Percentiles rank a stretch among this genome's conserved stretches.
phyloP scores from a whole-genome alignment of 2,113 vertebrate species.

The Elgaria multicarinata region DNA sequence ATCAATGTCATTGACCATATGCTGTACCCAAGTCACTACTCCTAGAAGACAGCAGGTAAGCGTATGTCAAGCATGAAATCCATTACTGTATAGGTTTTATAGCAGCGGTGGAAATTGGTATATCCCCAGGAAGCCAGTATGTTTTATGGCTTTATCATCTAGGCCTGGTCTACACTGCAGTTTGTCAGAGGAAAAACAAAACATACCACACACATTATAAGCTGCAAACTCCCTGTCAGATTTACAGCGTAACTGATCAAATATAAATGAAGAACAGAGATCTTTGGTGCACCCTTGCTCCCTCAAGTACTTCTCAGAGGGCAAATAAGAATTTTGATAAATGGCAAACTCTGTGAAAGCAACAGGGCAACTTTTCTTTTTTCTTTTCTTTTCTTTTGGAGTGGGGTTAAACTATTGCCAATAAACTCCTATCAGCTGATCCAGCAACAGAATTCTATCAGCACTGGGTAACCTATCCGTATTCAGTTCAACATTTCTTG shows the following conservation, averaged over 20 bases:
- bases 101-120: not conserved
- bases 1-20: too few species aligned
- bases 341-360: not conserved
- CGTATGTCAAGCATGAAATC: not conserved
- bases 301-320: not conserved
- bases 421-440: not conserved
- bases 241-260: not conserved
- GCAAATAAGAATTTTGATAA: slow-evolving; percentile 3
- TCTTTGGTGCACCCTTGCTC: not conserved
- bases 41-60: too few species aligned
- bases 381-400: not conserved
- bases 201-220: not conserved
- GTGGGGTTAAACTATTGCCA: not conserved
- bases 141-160: accelerated
- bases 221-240: not conserved
- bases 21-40: too few species aligned
- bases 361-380: too few species aligned
- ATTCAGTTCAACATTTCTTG: not conserved
- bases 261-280: not conserved
- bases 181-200: not conserved
- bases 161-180: accelerated
- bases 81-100: not conserved
- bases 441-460: not conserved
- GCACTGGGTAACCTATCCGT: not conserved
- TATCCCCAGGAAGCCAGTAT: not conserved